Base-by-base conservation (phyloP, 2,888 invertebrate species). In the Neelides folsomi region DNA sequence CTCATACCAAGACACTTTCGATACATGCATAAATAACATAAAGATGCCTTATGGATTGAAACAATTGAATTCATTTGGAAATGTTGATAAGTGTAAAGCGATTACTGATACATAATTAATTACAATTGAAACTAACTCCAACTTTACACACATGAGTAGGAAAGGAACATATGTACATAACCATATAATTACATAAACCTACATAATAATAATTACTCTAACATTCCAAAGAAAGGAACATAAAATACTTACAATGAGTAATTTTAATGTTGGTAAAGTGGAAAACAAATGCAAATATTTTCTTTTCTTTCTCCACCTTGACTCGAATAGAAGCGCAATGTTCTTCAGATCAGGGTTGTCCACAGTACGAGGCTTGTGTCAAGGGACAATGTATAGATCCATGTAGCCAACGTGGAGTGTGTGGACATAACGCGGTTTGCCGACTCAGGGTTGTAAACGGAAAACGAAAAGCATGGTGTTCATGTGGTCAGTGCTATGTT, bases 301-400 rank as follows among this genome's bases (percentile, higher is more conserved):
- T 56, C 51, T 56, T 56, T 56, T 52, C 46, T 47, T 53, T 47
- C 45, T 43, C 45, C 51, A 41, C 40, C 42, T 51, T 48, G 48
- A 48, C 34, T 53, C 42, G 18, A 42, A 46, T 56, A 60, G 84
- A 82, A 76, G 80, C 81, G 76, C 85, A 86, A 80, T 89, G 89
- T 77, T 81, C 81, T 76, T 81, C 81, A 74, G 87, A 90, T 78
- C 79, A 80, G 76, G 88, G 88, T 77, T 92, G 90, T 76, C 82
- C 86, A 66, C 82, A 82, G 75, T 87, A 89, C 75, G 85, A 86
- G 77, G 84, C 87, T 71, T 92, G 90, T 77, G 79, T 87, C 74
- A 84, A 85, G 75, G 80, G 83, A 73, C 83, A 85, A 75, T 92
- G 90, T 74, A 79, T 84, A 73, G 87, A 90, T 74, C 90, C 89